Evolutionary conservation across 2,113 vertebrate species (phyloP), one percentile per base, ranked within the genome.

Genomic region (Ammodytes dubius): DNA sequence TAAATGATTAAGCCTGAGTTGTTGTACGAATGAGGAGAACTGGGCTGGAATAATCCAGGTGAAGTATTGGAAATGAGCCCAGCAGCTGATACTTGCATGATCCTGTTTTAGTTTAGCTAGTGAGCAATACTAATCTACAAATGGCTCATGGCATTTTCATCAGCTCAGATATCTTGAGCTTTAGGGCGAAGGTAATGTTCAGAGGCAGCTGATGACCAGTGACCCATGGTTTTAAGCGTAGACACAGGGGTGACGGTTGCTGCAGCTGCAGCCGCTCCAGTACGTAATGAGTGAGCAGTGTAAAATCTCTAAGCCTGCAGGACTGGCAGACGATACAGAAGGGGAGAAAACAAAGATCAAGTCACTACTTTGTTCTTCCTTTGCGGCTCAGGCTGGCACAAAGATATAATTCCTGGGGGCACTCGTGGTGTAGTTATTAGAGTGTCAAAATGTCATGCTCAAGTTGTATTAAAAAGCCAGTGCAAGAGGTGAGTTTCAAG

Each of bases 191-290:
- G 73, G 57, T 69, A 77, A 73, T 0, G 52, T 47, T 54, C 13
- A 59, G 14, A 64, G 59, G 46, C 65, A 75, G 60, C 77, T 70
- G 81, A 87, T 77, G 69, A 69, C 81, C 77, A 65, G 0, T 71
- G 79, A 80, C 52, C 69, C 58, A 3, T 66, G 19, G n/a, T 19
- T 84, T 77, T 50, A 70, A 68, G 70, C 14, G 2, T 0, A 47
- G 57, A 65, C 74, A 57, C 61, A 68, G 50, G 35, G 47, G 64
- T 60, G 74, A 76, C 35, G 42, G 59, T 45, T 17, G 56, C 71
- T 79, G 61, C 14, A 47, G 80, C 57, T 65, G 69, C n/a, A 19
- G 52, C 43, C 5, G 37, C 70, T 79, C 59, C 75, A 75, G 45
- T 42, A 14, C 46, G 8, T 72, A 50, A 79, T 68, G 52, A 74